A percentile compares a stretch with the other conserved stretches of the same genome.
Evolutionary conservation across 1,140 invertebrate genomes (phyloP).

Genomic region (Geopemphigus sp.): DNA sequence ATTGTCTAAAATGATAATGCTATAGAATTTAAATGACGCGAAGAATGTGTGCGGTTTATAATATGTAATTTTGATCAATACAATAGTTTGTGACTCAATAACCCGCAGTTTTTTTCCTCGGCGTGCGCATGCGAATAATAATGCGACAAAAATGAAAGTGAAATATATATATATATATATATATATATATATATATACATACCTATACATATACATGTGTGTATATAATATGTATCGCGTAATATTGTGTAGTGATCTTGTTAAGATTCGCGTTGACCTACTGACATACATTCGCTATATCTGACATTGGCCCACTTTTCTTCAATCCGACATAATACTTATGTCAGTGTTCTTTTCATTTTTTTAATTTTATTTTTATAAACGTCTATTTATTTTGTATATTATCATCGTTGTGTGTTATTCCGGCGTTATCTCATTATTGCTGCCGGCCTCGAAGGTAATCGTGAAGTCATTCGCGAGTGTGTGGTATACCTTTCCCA

Average conservation of each 20-base stretch:
- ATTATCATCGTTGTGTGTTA: constrained; percentile 27
- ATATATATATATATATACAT: neutral
- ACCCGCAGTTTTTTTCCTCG: constrained; percentile 12
- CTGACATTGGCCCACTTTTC: constrained; percentile 47
- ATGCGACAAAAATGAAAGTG: constrained; percentile 34
- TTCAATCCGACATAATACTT: constrained; percentile 20
- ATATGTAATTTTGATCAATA: neutral
- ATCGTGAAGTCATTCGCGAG: constrained; percentile 20
- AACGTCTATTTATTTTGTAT: constrained; percentile 30
- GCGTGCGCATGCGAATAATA: constrained; percentile 16
- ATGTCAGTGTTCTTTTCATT: constrained; percentile 1
- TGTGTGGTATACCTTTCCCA: neutral
- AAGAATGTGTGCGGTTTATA: neutral
- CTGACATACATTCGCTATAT: constrained; percentile 21
- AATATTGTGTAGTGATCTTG: constrained; percentile 43
- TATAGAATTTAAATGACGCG: neutral
- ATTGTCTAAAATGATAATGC: neutral
- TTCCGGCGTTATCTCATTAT: constrained; percentile 35
- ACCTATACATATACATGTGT: no score
- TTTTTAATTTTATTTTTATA: neutral
- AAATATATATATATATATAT: constrained; percentile 20
- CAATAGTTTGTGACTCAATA: constrained; percentile 19
- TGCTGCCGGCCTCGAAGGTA: constrained; percentile 11
- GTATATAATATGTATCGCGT: constrained; percentile 30
- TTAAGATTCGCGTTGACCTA: constrained; percentile 48